A percentile compares a stretch with the other conserved stretches of the same genome.
phyloP scores from a whole-genome alignment of 2,797 vertebrate genomes.

The Gymnopithys bicolor region DNA sequence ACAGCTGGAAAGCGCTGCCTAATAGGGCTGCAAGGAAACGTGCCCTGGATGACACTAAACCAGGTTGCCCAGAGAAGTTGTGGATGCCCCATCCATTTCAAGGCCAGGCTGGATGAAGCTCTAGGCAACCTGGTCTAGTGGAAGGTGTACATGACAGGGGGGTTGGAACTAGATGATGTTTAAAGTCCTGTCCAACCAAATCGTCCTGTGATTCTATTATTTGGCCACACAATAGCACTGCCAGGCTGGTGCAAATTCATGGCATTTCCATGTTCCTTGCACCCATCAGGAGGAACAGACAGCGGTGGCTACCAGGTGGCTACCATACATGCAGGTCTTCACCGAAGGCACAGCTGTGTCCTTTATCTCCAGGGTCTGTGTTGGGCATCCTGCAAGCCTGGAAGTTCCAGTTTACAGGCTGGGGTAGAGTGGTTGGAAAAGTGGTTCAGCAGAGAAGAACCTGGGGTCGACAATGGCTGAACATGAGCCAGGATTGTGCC shows the following conservation, averaged over 20 bases:
- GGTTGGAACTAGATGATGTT: not conserved
- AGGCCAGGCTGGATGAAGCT: not conserved
- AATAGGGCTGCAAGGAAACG: not conserved
- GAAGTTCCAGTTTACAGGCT: not conserved
- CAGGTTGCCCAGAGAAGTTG: not conserved
- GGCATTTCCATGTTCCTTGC: no score
- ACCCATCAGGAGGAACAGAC: not conserved
- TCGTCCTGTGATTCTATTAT: not conserved
- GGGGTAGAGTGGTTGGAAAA: not conserved
- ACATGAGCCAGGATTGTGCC: not conserved
- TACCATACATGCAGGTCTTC: not conserved
- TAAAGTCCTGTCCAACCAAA: not conserved
- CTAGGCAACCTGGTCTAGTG: not conserved
- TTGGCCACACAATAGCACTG: accelerated
- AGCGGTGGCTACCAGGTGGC: not conserved
- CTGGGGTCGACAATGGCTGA: not conserved
- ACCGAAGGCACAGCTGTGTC: not conserved
- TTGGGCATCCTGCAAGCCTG: not conserved
- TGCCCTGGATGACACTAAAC: not conserved
- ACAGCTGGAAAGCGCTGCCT: not conserved
- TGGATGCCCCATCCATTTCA: not conserved
- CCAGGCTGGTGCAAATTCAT: not conserved
- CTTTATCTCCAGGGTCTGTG: not conserved
- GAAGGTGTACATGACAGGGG: not conserved
- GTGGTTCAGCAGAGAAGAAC: not conserved